Percentiles rank a stretch among this genome's conserved stretches.
These are phyloP conservation scores for Micronycteris hirsuta DNA, from an alignment of 2,113 vertebrate genomes.

Conservation along the genomic window DNA sequence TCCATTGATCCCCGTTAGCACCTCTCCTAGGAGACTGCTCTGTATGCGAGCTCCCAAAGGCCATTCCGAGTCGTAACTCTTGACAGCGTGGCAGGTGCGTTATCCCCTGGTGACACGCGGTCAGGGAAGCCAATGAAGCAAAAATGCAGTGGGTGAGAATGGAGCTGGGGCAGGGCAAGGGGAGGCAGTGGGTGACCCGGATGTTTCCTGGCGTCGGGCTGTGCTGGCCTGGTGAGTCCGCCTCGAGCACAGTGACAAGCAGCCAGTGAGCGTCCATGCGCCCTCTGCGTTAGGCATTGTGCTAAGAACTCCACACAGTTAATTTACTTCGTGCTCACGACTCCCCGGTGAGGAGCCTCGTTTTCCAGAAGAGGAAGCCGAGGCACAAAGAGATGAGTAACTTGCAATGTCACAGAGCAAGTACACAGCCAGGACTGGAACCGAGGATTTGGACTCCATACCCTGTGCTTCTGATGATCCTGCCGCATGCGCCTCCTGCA, in stretches of 20 bases:
- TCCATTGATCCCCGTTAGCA: fast-evolving
- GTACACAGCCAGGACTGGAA: neutral
- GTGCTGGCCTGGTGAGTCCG: neutral
- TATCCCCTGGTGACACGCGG: neutral
- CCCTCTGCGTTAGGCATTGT: fast-evolving
- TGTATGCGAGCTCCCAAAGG: fast-evolving
- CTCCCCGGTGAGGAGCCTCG: neutral
- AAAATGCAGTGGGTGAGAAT: too few species aligned
- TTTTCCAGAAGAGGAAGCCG: neutral
- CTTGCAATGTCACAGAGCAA: too few species aligned
- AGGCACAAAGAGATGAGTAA: neutral
- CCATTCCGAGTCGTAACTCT: neutral
- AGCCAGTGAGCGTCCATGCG: fast-evolving
- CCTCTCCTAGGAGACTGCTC: neutral
- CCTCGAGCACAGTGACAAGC: fast-evolving
- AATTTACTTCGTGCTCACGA: neutral
- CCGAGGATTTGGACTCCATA: neutral
- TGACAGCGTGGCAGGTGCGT: neutral
- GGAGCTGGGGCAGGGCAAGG: neutral
- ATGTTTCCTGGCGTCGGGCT: fast-evolving
- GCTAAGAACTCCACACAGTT: fast-evolving
- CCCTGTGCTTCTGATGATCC: neutral
- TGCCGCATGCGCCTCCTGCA: fast-evolving
- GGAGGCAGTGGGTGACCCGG: neutral
- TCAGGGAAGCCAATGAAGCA: neutral